These are phyloP conservation scores for Nasalis larvatus DNA, from an alignment of 2,113 vertebrate genomes.

Conservation along the genomic window DNA sequence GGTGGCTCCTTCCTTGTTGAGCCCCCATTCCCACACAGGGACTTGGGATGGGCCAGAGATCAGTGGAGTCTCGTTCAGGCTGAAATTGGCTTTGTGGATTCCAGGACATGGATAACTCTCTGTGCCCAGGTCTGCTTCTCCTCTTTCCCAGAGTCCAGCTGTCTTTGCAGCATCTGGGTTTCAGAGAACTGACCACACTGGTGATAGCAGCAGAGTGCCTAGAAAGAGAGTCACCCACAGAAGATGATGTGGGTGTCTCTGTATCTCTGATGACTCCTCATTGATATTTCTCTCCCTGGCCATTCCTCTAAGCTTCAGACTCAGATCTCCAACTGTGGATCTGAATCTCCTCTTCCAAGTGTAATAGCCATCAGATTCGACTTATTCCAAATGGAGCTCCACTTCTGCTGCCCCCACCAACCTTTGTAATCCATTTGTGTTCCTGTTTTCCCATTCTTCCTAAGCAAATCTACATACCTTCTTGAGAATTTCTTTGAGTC, in stretches of 20 bases:
- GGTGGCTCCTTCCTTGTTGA: background rate
- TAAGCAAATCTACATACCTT: background rate
- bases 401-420: accelerated
- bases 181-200: background rate
- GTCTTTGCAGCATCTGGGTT: background rate
- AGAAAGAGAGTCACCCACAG: background rate
- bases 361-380: background rate
- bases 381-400: background rate
- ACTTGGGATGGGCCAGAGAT: background rate
- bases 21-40: no score
- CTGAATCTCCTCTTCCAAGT: background rate
- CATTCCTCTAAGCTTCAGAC: background rate
- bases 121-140: background rate
- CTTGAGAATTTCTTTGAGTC: background rate
- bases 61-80: background rate
- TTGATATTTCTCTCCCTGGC: background rate
- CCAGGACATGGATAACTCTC: background rate
- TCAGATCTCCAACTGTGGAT: background rate
- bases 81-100: background rate
- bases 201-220: background rate
- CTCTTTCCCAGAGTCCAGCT: background rate
- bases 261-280: no score
- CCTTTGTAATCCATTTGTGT: background rate
- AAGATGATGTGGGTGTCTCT: background rate
- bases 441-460: background rate